A percentile compares a stretch with the other conserved stretches of the same genome.
phyloP scores from a whole-genome alignment of 2,888 invertebrate species.

The Drosophila diplacantha region DNA sequence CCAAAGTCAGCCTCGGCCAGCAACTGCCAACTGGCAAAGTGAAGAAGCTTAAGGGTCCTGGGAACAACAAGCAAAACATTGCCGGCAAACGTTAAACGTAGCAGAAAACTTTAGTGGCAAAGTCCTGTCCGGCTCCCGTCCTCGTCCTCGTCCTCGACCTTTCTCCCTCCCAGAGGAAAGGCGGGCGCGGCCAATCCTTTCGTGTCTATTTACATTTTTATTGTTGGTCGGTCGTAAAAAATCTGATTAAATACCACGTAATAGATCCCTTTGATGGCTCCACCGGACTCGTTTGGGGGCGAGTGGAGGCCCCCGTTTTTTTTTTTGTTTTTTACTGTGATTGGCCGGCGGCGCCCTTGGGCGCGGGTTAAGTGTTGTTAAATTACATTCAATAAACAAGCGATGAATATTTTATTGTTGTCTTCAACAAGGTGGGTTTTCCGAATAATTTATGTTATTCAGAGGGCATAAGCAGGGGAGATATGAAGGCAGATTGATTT shows the following conservation, averaged over 20 bases:
- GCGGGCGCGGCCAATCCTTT: slow-evolving; percentile 57
- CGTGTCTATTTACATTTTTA: slow-evolving; percentile 71
- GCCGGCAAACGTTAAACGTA: slow-evolving; percentile 52
- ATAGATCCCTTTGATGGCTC: slow-evolving; percentile 59
- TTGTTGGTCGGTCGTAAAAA: slow-evolving; percentile 69
- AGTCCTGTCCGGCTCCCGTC: slow-evolving; percentile 18
- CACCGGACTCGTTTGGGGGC: background rate
- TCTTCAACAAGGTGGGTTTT: slow-evolving; percentile 40
- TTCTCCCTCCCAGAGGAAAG: background rate
- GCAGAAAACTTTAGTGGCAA: slow-evolving; percentile 55
- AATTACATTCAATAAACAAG: slow-evolving; percentile 77
- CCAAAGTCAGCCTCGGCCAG: slow-evolving; percentile 49
- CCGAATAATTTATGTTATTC: slow-evolving; percentile 60
- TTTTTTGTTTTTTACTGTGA: slow-evolving; percentile 43
- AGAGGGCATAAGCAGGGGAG: background rate
- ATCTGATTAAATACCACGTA: slow-evolving; percentile 73
- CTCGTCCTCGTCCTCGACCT: background rate
- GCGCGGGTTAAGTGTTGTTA: slow-evolving; percentile 71
- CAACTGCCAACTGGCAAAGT: slow-evolving; percentile 51
- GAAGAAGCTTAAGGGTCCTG: slow-evolving; percentile 52
- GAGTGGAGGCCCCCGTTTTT: too few species aligned
- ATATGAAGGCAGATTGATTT: slow-evolving; percentile 63
- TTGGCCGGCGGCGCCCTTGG: slow-evolving; percentile 43
- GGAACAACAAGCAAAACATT: slow-evolving; percentile 1
- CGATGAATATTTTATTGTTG: slow-evolving; percentile 77